These are phyloP conservation scores for Siniperca scherzeri DNA, from an alignment of 2,797 vertebrate genomes.

Conservation along the genomic window DNA sequence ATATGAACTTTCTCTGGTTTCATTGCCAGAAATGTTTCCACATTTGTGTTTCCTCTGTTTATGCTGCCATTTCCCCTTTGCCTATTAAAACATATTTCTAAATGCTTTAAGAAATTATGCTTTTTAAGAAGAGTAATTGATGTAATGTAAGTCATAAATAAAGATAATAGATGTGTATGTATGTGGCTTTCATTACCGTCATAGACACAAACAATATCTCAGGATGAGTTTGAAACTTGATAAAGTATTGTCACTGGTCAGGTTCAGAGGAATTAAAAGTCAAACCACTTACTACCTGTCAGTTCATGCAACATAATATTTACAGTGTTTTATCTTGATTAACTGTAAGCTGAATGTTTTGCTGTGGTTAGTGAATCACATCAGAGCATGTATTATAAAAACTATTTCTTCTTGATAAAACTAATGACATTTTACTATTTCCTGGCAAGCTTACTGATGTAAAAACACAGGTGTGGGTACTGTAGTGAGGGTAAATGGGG, in stretches of 20 bases:
- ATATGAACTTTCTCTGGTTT: conserved; percentile 46
- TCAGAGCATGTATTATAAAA: background rate
- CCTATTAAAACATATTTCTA: background rate
- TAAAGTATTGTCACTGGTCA: background rate
- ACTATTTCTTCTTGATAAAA: background rate
- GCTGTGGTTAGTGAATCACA: conserved; percentile 15
- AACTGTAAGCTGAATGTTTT: background rate
- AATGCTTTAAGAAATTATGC: background rate
- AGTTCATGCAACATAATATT: background rate
- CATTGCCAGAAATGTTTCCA: conserved; percentile 44
- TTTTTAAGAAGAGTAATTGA: conserved; percentile 13
- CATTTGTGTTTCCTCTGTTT: conserved; percentile 46
- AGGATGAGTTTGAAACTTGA: background rate
- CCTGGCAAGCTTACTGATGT: background rate
- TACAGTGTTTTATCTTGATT: background rate
- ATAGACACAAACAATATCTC: background rate
- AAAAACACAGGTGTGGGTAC: conserved; percentile 17
- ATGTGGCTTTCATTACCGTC: conserved; percentile 1
- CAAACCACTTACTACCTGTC: background rate
- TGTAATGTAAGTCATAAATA: conserved; percentile 9
- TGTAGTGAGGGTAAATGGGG: conserved; percentile 14
- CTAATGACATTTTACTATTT: conserved; percentile 14
- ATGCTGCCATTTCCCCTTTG: conserved; percentile 24
- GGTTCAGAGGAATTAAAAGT: conserved; percentile 15
- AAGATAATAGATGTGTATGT: conserved; percentile 3